Percentiles rank a stretch among this genome's conserved stretches.
Evolutionary conservation across 2,888 invertebrate species (phyloP).

Genomic region (Ormyrus pomaceus): DNA sequence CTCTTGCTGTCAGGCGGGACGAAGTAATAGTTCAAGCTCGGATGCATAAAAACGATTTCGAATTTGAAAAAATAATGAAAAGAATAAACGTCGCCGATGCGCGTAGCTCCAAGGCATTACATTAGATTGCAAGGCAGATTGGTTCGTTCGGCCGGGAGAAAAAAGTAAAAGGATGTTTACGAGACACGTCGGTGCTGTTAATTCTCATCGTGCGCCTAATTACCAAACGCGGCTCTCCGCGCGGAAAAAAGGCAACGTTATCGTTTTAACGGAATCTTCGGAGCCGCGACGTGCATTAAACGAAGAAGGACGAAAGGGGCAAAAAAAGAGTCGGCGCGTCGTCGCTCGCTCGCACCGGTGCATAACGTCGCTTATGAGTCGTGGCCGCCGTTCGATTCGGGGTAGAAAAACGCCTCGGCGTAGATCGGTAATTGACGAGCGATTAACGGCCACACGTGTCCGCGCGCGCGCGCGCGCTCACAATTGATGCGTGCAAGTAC

Average conservation of each 20-base stretch:
- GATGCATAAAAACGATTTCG: background rate
- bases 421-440: conserved; percentile 58
- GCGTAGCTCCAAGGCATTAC: too few relatives aligned
- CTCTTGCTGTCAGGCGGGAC: background rate
- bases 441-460: conserved; percentile 57
- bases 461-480: conserved; percentile 11
- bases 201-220: conserved; percentile 28
- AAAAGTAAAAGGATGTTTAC: too few relatives aligned
- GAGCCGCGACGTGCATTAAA: conserved; percentile 21
- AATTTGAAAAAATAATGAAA: too few relatives aligned
- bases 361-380: background rate
- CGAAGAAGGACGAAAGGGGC: conserved; percentile 24
- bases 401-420: conserved; percentile 23
- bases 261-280: conserved; percentile 31
- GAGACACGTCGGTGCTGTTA: too few relatives aligned
- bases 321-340: conserved; percentile 1
- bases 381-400: conserved; percentile 31
- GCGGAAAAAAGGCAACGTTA: conserved; percentile 17
- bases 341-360: background rate
- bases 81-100: too few relatives aligned
- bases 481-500: conserved; percentile 49
- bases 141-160: too few relatives aligned
- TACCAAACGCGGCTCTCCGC: conserved; percentile 4
- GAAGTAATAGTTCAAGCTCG: background rate
- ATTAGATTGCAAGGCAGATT: too few relatives aligned